These are phyloP conservation scores for Eupithecia inturbata DNA, from an alignment of 2,888 invertebrate species.

Conservation along the genomic window DNA sequence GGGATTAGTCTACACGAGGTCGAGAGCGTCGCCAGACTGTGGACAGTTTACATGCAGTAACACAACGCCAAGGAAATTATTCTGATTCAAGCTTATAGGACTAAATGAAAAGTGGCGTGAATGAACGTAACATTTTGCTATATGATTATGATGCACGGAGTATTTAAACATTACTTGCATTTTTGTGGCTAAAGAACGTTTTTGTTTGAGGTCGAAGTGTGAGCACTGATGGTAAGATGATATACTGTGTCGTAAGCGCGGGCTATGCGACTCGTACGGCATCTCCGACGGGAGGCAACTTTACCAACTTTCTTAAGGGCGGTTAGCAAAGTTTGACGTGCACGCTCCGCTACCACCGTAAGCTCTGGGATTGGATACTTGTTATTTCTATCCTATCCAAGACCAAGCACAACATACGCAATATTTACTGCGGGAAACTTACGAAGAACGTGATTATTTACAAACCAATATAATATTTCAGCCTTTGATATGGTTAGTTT, in stretches of 20 bases:
- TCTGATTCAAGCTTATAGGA: not conserved
- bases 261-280: conserved; percentile 57
- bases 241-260: conserved; percentile 43
- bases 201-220: not conserved
- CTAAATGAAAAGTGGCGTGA: not conserved
- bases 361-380: conserved; percentile 79
- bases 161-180: not conserved
- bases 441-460: conserved; percentile 43
- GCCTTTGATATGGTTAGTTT: conserved; percentile 27
- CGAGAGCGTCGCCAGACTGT: conserved; percentile 65
- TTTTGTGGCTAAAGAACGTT: not conserved
- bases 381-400: conserved; percentile 67
- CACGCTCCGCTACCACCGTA: conserved; percentile 77
- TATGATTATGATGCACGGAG: not conserved
- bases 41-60: conserved; percentile 43
- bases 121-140: not conserved
- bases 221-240: conserved; percentile 3
- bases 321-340: conserved; percentile 82
- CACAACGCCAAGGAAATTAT: conserved; percentile 3
- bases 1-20: conserved; percentile 81
- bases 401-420: conserved; percentile 57
- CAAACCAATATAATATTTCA: conserved; percentile 34
- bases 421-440: conserved; percentile 51
- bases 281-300: conserved; percentile 77
- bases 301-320: conserved; percentile 81